A percentile compares a stretch with the other conserved stretches of the same genome.
phyloP scores from a whole-genome alignment of 2,888 invertebrate species.

The Tricholauxania praeusta region DNA sequence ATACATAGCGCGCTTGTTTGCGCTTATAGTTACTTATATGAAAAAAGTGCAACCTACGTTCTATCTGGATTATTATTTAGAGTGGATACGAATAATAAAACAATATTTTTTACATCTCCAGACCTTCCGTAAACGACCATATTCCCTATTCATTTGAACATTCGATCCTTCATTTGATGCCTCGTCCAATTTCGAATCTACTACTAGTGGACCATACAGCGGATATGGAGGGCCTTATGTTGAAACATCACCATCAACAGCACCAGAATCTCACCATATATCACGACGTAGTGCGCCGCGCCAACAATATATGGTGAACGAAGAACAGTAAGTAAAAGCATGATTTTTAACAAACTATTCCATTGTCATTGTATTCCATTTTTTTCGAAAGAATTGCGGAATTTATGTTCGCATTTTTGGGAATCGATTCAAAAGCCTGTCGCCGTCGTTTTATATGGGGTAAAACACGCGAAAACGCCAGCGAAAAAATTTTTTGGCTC shows the following conservation, averaged over 20 bases:
- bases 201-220: conserved; percentile 59
- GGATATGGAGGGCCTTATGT: conserved; percentile 57
- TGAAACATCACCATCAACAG: conserved; percentile 40
- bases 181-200: conserved; percentile 39
- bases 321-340: conserved; percentile 58
- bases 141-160: conserved; percentile 56
- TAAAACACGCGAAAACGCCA: no score
- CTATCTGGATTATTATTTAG: no score
- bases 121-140: conserved; percentile 50
- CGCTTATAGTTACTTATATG: no score
- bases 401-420: conserved; percentile 65
- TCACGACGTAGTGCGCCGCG: conserved; percentile 49
- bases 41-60: no score
- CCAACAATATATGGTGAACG: conserved; percentile 50
- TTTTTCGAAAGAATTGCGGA: conserved; percentile 60
- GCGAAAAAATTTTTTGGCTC: no score
- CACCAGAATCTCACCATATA: conserved; percentile 42
- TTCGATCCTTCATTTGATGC: conserved; percentile 45
- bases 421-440: conserved; percentile 65
- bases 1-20: no score
- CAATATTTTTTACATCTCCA: neutral
- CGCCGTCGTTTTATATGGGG: conserved; percentile 70
- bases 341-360: neutral
- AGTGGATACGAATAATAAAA: no score
- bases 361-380: neutral